A percentile compares a stretch with the other conserved stretches of the same genome.
Conservation (phyloP, 2,797 vertebrate species). For the Varecia variegata region DNA sequence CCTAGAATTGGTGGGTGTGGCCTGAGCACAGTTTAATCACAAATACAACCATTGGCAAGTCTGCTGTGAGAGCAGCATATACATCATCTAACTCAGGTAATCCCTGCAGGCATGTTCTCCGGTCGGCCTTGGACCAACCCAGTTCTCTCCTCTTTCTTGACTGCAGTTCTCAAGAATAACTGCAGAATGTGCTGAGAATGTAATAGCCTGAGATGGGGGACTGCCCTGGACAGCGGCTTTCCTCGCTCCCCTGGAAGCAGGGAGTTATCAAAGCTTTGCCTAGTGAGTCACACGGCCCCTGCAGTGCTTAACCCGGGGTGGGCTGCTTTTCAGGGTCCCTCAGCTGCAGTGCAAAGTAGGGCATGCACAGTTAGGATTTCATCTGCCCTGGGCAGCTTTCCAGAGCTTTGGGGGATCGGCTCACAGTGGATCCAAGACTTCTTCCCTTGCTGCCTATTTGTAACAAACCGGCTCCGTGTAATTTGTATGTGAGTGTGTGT, state of each 20-base stretch:
- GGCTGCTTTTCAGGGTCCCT: neutral
- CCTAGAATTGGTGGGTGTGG: neutral
- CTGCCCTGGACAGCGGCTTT: neutral
- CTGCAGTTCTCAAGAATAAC: neutral
- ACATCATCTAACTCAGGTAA: neutral
- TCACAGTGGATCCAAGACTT: neutral
- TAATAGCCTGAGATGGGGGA: accelerated
- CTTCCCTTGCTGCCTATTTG: neutral
- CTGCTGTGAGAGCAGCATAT: neutral
- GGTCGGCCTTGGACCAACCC: too few relatives aligned
- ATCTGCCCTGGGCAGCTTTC: neutral
- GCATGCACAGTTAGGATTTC: neutral
- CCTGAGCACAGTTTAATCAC: neutral
- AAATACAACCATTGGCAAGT: neutral
- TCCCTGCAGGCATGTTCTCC: neutral
- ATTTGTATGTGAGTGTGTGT: neutral
- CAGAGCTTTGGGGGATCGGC: neutral
- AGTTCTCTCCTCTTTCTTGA: neutral
- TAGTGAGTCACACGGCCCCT: neutral
- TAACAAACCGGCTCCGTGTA: too few relatives aligned
- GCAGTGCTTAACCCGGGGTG: neutral
- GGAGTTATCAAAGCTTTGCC: too few relatives aligned
- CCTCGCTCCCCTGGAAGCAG: neutral
- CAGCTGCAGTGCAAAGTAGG: too few relatives aligned
- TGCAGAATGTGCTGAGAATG: accelerated